These are phyloP conservation scores for Drosophila borealis DNA, from an alignment of 2,888 invertebrate species.

Conservation along the genomic window DNA sequence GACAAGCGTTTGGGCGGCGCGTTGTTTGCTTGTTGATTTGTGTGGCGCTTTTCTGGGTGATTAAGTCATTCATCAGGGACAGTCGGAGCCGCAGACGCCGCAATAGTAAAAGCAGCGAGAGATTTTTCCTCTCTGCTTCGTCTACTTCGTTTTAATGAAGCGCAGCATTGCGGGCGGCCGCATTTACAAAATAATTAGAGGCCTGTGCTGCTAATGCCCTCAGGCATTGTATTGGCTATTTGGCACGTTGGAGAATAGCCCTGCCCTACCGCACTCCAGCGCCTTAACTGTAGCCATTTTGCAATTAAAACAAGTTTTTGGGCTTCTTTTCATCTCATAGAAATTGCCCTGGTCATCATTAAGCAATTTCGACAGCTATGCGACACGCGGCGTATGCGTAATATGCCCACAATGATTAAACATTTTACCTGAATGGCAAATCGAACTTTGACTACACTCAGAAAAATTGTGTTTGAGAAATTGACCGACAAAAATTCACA, in stretches of 20 bases:
- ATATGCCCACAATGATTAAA: conserved; percentile 55
- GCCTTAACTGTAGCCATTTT: conserved; percentile 26
- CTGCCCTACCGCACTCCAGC: background rate
- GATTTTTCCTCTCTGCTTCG: conserved; percentile 3
- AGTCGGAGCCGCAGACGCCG: conserved; percentile 1
- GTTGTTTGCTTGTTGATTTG: conserved; percentile 69
- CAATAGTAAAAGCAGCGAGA: conserved; percentile 26
- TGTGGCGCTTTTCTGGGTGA: conserved; percentile 77
- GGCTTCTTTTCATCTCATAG: conserved; percentile 7
- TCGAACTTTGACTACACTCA: conserved; percentile 1
- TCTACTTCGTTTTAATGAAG: conserved; percentile 61
- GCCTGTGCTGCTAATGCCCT: conserved; percentile 32
- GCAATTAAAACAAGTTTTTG: conserved; percentile 58
- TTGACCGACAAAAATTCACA: background rate
- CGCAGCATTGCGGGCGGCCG: conserved; percentile 57
- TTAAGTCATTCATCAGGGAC: conserved; percentile 73
- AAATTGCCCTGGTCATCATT: conserved; percentile 51
- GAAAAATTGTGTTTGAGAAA: background rate
- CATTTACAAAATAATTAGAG: conserved; percentile 62
- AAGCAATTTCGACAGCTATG: conserved; percentile 43
- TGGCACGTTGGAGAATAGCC: background rate
- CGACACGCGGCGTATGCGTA: conserved; percentile 53
- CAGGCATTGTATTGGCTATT: conserved; percentile 11
- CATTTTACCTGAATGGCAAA: conserved; percentile 16
- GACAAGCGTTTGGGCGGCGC: conserved; percentile 51